These are phyloP conservation scores for Gambelia wislizenii DNA, from an alignment of 2,797 vertebrate species.

Conservation along the genomic window DNA sequence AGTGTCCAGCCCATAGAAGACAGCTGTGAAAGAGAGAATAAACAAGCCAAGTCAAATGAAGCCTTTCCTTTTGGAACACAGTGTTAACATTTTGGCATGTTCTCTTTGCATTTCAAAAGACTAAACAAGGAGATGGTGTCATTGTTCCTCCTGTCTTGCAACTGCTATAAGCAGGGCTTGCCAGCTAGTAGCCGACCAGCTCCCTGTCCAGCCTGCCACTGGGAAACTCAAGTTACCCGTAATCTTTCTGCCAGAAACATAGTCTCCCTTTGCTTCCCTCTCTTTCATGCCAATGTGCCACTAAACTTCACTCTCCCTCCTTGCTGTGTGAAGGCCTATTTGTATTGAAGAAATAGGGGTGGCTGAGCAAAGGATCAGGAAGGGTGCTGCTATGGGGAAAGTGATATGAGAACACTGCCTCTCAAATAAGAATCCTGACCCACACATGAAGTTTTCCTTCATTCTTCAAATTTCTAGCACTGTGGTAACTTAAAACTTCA, in stretches of 20 bases:
- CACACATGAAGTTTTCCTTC: no score
- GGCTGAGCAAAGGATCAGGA: background rate
- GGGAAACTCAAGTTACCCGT: background rate
- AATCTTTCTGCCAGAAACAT: background rate
- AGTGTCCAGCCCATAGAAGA: slow-evolving; percentile 88
- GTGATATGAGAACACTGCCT: no score
- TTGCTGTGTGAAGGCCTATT: background rate
- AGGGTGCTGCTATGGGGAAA: no score
- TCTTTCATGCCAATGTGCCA: background rate
- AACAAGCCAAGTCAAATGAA: slow-evolving; percentile 24
- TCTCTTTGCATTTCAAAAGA: background rate
- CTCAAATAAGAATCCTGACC: no score
- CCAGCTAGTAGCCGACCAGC: background rate
- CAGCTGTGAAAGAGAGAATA: slow-evolving; percentile 68
- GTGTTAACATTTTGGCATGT: fast-evolving
- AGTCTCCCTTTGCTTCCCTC: background rate
- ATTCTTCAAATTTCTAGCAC: no score
- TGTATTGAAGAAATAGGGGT: no score
- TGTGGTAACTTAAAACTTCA: no score
- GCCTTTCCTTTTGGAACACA: background rate
- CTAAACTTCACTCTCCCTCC: background rate
- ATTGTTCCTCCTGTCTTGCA: no score
- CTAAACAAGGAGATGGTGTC: background rate
- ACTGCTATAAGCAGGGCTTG: background rate
- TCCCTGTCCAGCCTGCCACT: background rate